Evolutionary conservation across 2,113 vertebrate species (phyloP).

Genomic region (Laticauda colubrina): DNA sequence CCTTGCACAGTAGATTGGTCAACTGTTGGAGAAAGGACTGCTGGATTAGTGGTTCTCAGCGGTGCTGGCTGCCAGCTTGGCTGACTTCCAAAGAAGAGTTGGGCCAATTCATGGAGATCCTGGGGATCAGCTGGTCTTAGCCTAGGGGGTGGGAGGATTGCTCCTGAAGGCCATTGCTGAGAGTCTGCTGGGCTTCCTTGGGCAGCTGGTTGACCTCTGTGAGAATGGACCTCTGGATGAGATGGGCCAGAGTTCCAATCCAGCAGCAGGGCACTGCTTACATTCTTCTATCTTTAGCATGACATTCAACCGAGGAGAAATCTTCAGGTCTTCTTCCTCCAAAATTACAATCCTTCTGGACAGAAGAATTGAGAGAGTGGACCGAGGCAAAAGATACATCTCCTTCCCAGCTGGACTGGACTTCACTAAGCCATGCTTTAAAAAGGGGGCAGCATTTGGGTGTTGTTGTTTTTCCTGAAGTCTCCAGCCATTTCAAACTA

Average conservation of each 20-base stretch:
- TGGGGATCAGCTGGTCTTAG: not conserved
- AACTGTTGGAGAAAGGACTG: not conserved
- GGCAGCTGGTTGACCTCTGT: not conserved
- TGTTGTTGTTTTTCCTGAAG: not conserved
- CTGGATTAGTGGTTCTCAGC: not conserved
- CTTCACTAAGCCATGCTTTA: not conserved
- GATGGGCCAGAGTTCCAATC: not conserved
- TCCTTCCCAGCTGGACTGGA: not conserved
- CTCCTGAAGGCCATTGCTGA: not conserved
- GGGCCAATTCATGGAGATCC: not conserved
- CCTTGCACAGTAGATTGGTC: not conserved
- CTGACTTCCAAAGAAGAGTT: not conserved
- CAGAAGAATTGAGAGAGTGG: not conserved
- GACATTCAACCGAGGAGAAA: not conserved
- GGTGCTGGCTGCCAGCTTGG: not conserved
- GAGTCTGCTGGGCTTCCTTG: not conserved
- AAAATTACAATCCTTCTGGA: not conserved
- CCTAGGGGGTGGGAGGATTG: not conserved
- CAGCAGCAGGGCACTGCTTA: not conserved
- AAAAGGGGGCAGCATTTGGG: not conserved
- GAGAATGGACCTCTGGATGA: not conserved
- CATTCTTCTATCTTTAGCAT: not conserved
- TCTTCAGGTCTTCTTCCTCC: not conserved
- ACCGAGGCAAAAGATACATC: no score
- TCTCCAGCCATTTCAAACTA: not conserved